Evolutionary conservation across 2,888 invertebrate species (phyloP).

Genomic region (Notodonta ziczac): DNA sequence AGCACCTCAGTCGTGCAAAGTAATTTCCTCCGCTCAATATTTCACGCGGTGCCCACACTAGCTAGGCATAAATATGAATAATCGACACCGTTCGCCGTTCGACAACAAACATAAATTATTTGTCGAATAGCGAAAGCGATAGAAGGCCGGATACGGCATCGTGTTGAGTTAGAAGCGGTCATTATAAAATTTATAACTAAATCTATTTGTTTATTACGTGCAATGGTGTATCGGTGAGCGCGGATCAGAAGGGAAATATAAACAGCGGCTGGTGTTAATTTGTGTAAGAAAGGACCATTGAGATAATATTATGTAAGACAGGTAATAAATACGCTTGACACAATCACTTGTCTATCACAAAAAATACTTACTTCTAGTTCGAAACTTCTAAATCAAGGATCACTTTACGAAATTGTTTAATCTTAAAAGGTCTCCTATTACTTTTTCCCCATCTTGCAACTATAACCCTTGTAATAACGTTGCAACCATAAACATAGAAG

Average conservation of each 20-base stretch:
- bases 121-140: slow-evolving; percentile 53
- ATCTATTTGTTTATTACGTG: slow-evolving; percentile 42
- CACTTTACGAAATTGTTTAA: too few relatives aligned
- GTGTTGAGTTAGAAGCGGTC: slow-evolving; percentile 38
- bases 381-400: too few relatives aligned
- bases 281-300: too few relatives aligned
- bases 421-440: too few relatives aligned
- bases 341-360: too few relatives aligned
- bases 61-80: slow-evolving; percentile 70
- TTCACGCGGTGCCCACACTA: slow-evolving; percentile 58
- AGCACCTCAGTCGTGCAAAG: slow-evolving; percentile 54
- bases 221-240: slow-evolving; percentile 27
- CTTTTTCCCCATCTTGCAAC: too few relatives aligned
- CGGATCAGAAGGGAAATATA: not conserved
- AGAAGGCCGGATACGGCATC: slow-evolving; percentile 38
- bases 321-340: too few relatives aligned
- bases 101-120: slow-evolving; percentile 64
- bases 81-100: slow-evolving; percentile 58
- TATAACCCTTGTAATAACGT: not conserved
- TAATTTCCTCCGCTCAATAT: slow-evolving; percentile 62
- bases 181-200: slow-evolving; percentile 45
- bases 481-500: too few relatives aligned
- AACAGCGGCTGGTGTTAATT: not conserved
- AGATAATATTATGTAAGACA: too few relatives aligned
- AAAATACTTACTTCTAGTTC: too few relatives aligned